Percentiles rank a stretch among this genome's conserved stretches.
phyloP scores from a whole-genome alignment of 23 tunicate species.

The Oikopleura dioica region DNA sequence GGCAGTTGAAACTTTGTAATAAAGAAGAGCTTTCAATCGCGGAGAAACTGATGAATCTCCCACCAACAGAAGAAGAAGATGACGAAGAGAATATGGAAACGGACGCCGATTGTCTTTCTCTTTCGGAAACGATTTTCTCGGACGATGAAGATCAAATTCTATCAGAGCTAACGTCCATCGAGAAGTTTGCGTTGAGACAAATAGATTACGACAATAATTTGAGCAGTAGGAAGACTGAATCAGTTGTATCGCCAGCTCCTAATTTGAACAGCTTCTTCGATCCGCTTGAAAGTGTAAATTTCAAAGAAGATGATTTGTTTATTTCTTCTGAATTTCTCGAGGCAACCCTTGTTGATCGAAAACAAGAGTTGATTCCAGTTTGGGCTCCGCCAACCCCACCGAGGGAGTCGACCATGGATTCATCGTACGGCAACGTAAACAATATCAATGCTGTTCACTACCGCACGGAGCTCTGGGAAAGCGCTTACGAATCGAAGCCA shows the following conservation, averaged over 20 bases:
- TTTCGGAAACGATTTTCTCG: background rate
- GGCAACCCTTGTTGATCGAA: background rate
- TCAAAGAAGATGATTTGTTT: background rate
- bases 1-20: background rate
- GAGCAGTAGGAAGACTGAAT: background rate
- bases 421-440: no score
- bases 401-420: background rate
- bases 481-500: background rate
- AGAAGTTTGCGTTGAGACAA: background rate
- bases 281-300: background rate
- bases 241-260: background rate
- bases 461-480: background rate
- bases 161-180: background rate
- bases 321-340: background rate
- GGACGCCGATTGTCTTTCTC: no score
- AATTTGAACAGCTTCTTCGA: background rate
- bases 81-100: background rate
- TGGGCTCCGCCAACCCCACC: background rate
- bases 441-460: no score
- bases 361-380: background rate
- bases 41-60: background rate
- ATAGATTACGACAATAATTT: background rate
- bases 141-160: background rate
- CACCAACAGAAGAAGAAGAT: background rate
- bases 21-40: background rate